Evolutionary conservation across 2,797 vertebrate genomes (phyloP), one percentile per base, ranked within the genome.

Genomic region (Chrosomus eos): DNA sequence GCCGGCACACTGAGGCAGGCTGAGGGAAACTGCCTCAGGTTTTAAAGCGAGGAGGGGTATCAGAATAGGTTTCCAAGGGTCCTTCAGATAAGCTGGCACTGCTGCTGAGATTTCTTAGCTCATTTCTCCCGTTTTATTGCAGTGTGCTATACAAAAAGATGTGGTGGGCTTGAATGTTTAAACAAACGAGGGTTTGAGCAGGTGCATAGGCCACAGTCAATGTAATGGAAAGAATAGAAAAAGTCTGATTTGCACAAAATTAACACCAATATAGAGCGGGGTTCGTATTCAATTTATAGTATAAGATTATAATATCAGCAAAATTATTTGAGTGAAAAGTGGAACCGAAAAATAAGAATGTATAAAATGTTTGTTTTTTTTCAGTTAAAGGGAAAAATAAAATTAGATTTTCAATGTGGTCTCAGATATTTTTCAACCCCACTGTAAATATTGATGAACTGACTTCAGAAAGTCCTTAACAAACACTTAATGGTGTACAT

Each of bases 101-200:
- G 85, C 87, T 13, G 43, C 88, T 93, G 89, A 86, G 81, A 82
- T 90, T 90, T 90, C 86, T 93, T 90, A 91, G 78, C 38, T 77
- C 83, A 36, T 53, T 83, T 74, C 78, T 89, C 43, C 19, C 18
- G 28, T 55, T 86, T 66, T 75, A 72, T 77, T 77, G 64, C 36
- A 77, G 26, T 38, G 62, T 74, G 40, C 58, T 77, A 77, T 9
- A 26, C 45, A 58, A 51, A 51, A 48, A 62, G 23, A 66, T 58
- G 51, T 75, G 71, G 31, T 75, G 58, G 81, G 28, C 23, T 58
- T 74, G 31, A 38, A 64, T 40, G 40, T 77, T 77, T 19, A 60
- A 77, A 60, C 75, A 77, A 60, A 40, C 0, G 1, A 60, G 8
- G 55, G 55, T 60, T 77, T n/a, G 9, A 77, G 75, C 75, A 77